Evolutionary conservation across 2,113 vertebrate genomes (phyloP).

Genomic region (Macheiramphus alcinus): DNA sequence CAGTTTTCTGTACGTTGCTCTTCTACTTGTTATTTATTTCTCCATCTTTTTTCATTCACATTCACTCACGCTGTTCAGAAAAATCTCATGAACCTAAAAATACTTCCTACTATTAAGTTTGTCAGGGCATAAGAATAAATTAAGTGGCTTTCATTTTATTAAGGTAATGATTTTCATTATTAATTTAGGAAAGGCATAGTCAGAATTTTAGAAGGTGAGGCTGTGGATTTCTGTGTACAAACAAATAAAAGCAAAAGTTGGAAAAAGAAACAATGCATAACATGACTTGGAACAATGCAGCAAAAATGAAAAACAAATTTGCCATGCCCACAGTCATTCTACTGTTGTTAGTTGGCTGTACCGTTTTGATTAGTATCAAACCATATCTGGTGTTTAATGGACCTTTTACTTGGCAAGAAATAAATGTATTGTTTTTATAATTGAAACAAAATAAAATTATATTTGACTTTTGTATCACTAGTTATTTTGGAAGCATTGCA

Average conservation of each 20-base stretch:
- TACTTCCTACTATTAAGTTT: neutral
- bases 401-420: neutral
- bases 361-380: constrained; percentile 6
- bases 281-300: neutral
- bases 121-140: neutral
- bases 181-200: neutral
- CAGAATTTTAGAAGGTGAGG: neutral
- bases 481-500: neutral
- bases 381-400: constrained; percentile 21
- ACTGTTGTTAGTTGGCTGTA: neutral
- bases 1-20: neutral
- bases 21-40: neutral
- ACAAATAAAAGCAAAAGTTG: neutral
- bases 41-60: neutral
- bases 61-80: neutral
- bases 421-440: constrained; percentile 20
- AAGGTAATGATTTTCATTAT: neutral
- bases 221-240: neutral
- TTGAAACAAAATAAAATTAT: constrained; percentile 6
- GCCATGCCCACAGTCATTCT: neutral
- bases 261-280: neutral
- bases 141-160: neutral
- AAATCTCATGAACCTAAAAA: neutral
- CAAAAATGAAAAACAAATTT: neutral
- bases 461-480: neutral